A percentile compares a stretch with the other conserved stretches of the same genome.
Conservation (phyloP, 2,888 invertebrate genomes). For the Nephrotoma flavescens region DNA sequence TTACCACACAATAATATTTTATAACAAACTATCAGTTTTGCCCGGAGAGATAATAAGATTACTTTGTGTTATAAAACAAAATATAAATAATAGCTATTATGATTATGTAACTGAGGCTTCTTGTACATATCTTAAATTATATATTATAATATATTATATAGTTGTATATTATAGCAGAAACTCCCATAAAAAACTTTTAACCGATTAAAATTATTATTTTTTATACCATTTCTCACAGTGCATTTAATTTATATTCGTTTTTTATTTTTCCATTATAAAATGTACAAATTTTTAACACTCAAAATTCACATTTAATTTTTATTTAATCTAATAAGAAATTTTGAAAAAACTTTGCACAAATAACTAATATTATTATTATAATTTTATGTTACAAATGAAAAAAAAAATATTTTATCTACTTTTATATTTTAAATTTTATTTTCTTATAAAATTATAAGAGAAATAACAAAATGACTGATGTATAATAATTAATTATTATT, state of each 20-base stretch:
- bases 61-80: background rate
- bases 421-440: background rate
- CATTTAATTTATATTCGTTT: background rate
- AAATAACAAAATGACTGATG: background rate
- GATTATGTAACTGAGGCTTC: slow-evolving; percentile 2
- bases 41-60: slow-evolving; percentile 5
- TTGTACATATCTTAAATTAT: slow-evolving; percentile 3
- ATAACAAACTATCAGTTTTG: background rate
- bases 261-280: background rate
- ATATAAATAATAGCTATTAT: background rate
- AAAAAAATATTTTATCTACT: background rate
- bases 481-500: background rate
- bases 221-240: background rate
- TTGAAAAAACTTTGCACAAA: background rate
- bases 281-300: background rate
- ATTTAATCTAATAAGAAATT: too few species aligned
- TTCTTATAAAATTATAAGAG: background rate
- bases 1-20: background rate
- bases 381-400: background rate
- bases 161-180: background rate
- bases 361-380: background rate
- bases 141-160: background rate
- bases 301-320: background rate
- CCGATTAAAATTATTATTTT: background rate
- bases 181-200: background rate